Conservation (phyloP, 2,888 invertebrate genomes). For the Cantharis nigra region DNA sequence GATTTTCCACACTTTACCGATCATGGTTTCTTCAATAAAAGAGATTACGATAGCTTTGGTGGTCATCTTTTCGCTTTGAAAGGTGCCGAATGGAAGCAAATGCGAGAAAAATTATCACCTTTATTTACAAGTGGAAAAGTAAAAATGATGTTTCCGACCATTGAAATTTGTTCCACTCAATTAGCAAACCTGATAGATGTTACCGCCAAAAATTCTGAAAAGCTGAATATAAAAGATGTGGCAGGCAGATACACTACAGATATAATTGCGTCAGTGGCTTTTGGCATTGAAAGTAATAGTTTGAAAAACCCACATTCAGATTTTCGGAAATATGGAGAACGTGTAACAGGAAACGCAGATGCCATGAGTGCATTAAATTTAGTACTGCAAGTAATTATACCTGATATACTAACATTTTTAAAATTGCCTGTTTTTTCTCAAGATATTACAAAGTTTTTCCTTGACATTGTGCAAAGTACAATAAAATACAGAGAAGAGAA, state of each 20-base stretch:
- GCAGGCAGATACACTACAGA: not conserved
- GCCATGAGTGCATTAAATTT: not conserved
- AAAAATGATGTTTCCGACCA: conserved; percentile 52
- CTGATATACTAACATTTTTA: not conserved
- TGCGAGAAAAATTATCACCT: conserved; percentile 52
- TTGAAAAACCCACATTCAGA: not conserved
- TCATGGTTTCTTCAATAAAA: conserved; percentile 43
- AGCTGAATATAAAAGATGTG: not conserved
- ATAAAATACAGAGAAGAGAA: no score
- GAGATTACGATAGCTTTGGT: conserved; percentile 44
- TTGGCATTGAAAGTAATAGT: not conserved
- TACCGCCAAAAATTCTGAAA: not conserved
- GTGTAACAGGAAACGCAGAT: not conserved
- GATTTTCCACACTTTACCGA: conserved; percentile 50
- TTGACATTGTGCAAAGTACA: not conserved
- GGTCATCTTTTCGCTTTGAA: conserved; percentile 42
- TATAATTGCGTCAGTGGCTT: not conserved
- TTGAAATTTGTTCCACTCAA: conserved; percentile 42
- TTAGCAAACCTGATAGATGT: conserved; percentile 23
- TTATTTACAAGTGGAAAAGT: conserved; percentile 36
- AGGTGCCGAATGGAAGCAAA: conserved; percentile 52
- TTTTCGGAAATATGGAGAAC: not conserved
- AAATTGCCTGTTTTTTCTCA: not conserved
- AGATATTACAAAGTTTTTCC: not conserved
- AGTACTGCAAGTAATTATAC: not conserved